Conservation (phyloP, 2,888 invertebrate genomes). For the Tachystola acroxantha region DNA sequence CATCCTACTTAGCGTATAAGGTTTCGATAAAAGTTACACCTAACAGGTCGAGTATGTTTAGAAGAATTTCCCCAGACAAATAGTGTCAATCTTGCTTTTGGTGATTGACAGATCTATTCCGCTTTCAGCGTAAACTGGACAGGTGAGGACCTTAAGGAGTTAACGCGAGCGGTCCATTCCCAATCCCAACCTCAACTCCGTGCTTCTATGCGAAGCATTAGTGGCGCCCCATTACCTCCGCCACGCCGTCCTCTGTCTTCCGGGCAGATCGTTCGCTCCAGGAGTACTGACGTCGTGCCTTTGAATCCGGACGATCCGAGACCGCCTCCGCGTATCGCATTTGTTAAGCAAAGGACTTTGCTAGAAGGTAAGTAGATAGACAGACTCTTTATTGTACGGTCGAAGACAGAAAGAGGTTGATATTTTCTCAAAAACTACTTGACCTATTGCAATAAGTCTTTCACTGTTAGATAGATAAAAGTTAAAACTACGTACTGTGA, state of each 20-base stretch:
- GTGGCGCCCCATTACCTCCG: conserved; percentile 25
- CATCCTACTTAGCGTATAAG: too few species aligned
- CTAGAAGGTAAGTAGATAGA: conserved; percentile 44
- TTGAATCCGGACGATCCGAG: conserved; percentile 35
- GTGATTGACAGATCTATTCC: too few species aligned
- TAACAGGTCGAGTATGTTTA: too few species aligned
- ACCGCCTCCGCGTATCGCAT: conserved; percentile 38
- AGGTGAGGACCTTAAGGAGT: conserved; percentile 49
- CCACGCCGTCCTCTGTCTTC: conserved; percentile 27
- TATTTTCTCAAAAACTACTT: too few species aligned
- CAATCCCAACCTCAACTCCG: conserved; percentile 57
- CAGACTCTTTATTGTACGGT: too few species aligned
- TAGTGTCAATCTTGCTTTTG: too few species aligned
- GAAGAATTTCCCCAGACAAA: too few species aligned
- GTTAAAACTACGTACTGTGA: too few species aligned
- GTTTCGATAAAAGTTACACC: too few species aligned
- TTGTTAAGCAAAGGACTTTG: conserved; percentile 33
- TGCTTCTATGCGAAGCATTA: conserved; percentile 34
- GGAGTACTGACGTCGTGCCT: conserved; percentile 44
- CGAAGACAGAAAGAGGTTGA: too few species aligned
- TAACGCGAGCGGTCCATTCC: conserved; percentile 38
- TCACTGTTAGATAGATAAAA: too few species aligned
- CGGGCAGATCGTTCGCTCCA: conserved; percentile 39
- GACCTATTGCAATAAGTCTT: too few species aligned
- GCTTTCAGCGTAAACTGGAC: conserved; percentile 63